Base-by-base conservation (phyloP, 2,113 vertebrate species). In the Cavia porcellus region DNA sequence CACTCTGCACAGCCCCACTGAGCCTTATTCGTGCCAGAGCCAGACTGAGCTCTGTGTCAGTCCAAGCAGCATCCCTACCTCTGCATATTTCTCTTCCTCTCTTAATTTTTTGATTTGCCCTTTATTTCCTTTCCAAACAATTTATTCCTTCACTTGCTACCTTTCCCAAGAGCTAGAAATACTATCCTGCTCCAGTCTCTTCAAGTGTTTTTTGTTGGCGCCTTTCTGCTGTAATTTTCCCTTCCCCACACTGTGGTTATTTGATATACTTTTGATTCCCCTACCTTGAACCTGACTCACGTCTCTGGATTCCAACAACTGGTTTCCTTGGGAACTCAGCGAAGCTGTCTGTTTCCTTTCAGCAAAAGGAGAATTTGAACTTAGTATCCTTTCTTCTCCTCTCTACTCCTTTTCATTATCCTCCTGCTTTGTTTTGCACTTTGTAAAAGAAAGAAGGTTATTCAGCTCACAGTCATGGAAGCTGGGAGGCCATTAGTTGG, bases 1-100 rank as follows among this genome's bases (percentile, higher is more conserved):
- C 0, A 4, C 5, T 4, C 1, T 3, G 14, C 28, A 32, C 32
- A 47, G 83, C n/a, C 28, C 2, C 32, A 25, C 0, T 7, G 2
- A 0, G 13, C 19, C 25, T 25, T 30, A 8, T 4, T 30, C 12
- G 1, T 64, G 30, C 10, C 4, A 57, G 50, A 42, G 47, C 47
- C 42, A 82, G 1, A 4, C 11, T 0, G 9, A 72, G 47, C 12
- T 75, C 38, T 22, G 38, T 11, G 22, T 7, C 50, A 4, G 32
- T 22, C 25, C 64, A 4, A 10, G 1, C 3, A 30, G 2, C 0
- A 25, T 24, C 10, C 14, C 14, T n/a, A 81, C 3, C 20, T 86
- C 81, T 28, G 20, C 17, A 5, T 0, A 4, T 22, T 2, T 62
- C 32, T 93, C 22, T 38, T 12, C 15, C 24, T 87, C 57, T 64